phyloP scores from a whole-genome alignment of 30 jellyfish, hydroid and myxozoan genomes.

The Mastigias papua region DNA sequence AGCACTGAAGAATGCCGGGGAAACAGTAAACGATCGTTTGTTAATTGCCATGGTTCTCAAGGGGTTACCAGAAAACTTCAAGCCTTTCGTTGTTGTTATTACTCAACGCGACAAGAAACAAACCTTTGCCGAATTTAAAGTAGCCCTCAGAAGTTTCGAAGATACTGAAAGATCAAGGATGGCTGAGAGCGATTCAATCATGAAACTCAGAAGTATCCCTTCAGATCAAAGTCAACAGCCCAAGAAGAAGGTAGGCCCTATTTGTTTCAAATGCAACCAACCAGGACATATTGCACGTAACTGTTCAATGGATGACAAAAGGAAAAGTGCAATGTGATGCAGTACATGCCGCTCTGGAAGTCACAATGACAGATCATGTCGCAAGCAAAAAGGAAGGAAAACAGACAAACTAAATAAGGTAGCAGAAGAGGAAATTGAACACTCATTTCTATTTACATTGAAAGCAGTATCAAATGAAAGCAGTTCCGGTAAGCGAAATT shows the following conservation, averaged over 20 bases:
- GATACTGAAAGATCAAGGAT: conserved; percentile 65
- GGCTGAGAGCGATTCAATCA: conserved; percentile 34
- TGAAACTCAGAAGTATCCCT: conserved; percentile 18
- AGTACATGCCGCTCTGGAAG: conserved; percentile 45
- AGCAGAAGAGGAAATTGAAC: conserved; percentile 9
- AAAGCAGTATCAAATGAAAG: conserved; percentile 17
- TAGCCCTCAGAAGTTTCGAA: conserved; percentile 72
- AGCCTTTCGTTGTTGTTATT: conserved; percentile 31
- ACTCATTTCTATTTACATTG: conserved; percentile 6
- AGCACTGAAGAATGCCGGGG: conserved; percentile 68
- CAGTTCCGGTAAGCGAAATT: conserved; percentile 1
- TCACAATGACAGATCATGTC: conserved; percentile 43
- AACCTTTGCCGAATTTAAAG: conserved; percentile 65
- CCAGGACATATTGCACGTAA: conserved; percentile 29
- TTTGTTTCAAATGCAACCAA: conserved; percentile 19
- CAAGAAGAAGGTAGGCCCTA: conserved; percentile 28
- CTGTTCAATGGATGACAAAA: conserved; percentile 28
- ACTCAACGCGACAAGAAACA: conserved; percentile 49
- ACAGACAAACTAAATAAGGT: conserved; percentile 3
- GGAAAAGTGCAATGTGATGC: conserved; percentile 26
- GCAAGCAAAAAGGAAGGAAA: conserved; percentile 23
- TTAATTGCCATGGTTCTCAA: conserved; percentile 69
- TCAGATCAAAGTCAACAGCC: conserved; percentile 1
- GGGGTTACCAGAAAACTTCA: conserved; percentile 53
- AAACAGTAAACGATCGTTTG: conserved; percentile 47